Conservation (phyloP, 1,140 invertebrate genomes). For the Wasmannia auropunctata region DNA sequence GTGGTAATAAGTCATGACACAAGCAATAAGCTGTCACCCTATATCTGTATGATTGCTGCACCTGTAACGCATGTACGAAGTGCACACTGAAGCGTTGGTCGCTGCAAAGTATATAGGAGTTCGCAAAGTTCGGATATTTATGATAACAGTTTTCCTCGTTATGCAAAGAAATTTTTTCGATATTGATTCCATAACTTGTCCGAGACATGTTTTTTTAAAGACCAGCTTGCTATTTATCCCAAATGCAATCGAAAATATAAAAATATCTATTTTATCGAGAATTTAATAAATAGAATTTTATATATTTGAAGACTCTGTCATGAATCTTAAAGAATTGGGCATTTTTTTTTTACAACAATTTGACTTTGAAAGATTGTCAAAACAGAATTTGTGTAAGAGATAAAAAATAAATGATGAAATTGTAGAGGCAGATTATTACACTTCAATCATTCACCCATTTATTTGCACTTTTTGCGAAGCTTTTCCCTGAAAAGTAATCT, state of each 20-base stretch:
- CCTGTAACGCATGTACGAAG: background rate
- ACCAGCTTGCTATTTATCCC: background rate
- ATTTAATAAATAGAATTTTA: background rate
- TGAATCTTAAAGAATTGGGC: background rate
- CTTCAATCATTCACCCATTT: constrained; percentile 8
- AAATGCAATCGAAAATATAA: background rate
- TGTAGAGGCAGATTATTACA: constrained; percentile 7
- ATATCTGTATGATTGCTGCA: background rate
- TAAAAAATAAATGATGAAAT: background rate
- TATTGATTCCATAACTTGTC: constrained; percentile 2
- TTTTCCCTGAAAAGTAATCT: constrained; percentile 9
- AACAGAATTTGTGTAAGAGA: background rate
- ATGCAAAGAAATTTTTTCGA: background rate
- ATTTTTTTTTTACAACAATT: background rate
- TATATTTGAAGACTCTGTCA: background rate
- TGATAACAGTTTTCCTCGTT: background rate
- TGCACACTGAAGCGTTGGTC: background rate
- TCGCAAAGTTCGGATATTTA: constrained; percentile 41
- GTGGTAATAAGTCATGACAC: constrained; percentile 48
- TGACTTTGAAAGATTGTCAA: background rate
- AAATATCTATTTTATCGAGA: background rate
- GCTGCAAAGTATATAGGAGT: background rate
- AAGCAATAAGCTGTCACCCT: constrained; percentile 39
- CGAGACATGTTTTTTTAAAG: background rate
- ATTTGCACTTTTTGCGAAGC: constrained; percentile 38